These are phyloP conservation scores for Diarsia rubi DNA, from an alignment of 2,888 invertebrate genomes.

Conservation along the genomic window DNA sequence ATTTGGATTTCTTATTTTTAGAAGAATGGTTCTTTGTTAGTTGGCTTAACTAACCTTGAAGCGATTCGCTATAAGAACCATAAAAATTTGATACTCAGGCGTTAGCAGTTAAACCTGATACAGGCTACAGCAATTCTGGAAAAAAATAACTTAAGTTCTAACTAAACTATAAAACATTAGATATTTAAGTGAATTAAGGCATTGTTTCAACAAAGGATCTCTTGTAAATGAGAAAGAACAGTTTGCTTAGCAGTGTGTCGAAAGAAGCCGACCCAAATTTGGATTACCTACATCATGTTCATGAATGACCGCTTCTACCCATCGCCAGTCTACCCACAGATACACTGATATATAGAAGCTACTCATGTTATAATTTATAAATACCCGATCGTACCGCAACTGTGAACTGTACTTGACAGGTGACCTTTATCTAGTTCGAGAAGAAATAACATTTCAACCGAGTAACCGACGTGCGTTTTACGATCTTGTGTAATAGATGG, in stretches of 20 bases:
- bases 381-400: background rate
- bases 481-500: conserved; percentile 23
- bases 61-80: background rate
- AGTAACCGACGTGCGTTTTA: conserved; percentile 26
- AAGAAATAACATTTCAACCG: conserved; percentile 40
- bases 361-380: background rate
- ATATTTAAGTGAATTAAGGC: background rate
- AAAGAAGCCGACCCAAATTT: background rate
- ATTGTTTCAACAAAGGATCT: background rate
- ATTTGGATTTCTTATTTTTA: background rate
- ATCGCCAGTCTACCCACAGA: background rate
- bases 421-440: conserved; percentile 46
- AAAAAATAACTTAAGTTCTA: background rate
- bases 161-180: background rate
- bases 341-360: background rate
- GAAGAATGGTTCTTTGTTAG: background rate
- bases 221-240: background rate
- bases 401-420: conserved; percentile 28
- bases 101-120: background rate
- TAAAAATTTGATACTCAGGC: background rate
- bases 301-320: background rate
- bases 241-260: background rate
- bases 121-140: background rate
- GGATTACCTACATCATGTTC: background rate
- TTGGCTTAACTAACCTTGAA: background rate